A percentile compares a stretch with the other conserved stretches of the same genome.
These are phyloP conservation scores for Athripsodes cinereus DNA, from an alignment of 2,888 invertebrate genomes.

Conservation along the genomic window DNA sequence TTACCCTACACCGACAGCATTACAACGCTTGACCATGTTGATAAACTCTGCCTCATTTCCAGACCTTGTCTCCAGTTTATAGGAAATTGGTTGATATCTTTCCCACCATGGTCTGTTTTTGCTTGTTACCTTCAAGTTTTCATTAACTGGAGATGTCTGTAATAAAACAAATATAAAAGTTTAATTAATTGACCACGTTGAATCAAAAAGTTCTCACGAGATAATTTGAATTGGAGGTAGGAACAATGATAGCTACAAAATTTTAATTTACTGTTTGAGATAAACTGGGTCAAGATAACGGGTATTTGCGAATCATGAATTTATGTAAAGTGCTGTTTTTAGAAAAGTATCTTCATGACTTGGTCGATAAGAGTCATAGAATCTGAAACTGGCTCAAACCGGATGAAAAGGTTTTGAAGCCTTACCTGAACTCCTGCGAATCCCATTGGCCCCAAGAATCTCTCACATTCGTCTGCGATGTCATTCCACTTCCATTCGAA, in stretches of 20 bases:
- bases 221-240: too few relatives aligned
- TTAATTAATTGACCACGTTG: too few relatives aligned
- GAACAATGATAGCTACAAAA: too few relatives aligned
- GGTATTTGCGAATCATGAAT: too few relatives aligned
- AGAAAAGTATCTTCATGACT: too few relatives aligned
- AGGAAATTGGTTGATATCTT: slow-evolving; percentile 82
- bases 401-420: too few relatives aligned
- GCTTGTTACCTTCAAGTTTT: slow-evolving; percentile 12
- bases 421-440: slow-evolving; percentile 63
- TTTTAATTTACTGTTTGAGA: too few relatives aligned
- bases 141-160: slow-evolving; percentile 12
- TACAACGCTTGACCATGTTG: slow-evolving; percentile 75
- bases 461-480: slow-evolving; percentile 63
- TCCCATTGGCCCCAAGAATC: slow-evolving; percentile 59
- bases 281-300: too few relatives aligned
- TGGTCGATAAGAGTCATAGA: too few relatives aligned
- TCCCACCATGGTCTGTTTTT: slow-evolving; percentile 79
- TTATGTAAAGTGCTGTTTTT: too few relatives aligned
- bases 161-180: background rate
- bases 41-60: slow-evolving; percentile 67
- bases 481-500: slow-evolving; percentile 73
- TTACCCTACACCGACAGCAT: slow-evolving; percentile 66
- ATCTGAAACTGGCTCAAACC: too few relatives aligned
- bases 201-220: too few relatives aligned
- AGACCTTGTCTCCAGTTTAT: slow-evolving; percentile 66